A percentile compares a stretch with the other conserved stretches of the same genome.
Evolutionary conservation across 2,888 invertebrate species (phyloP).

Genomic region (Ypsolopha scabrella): DNA sequence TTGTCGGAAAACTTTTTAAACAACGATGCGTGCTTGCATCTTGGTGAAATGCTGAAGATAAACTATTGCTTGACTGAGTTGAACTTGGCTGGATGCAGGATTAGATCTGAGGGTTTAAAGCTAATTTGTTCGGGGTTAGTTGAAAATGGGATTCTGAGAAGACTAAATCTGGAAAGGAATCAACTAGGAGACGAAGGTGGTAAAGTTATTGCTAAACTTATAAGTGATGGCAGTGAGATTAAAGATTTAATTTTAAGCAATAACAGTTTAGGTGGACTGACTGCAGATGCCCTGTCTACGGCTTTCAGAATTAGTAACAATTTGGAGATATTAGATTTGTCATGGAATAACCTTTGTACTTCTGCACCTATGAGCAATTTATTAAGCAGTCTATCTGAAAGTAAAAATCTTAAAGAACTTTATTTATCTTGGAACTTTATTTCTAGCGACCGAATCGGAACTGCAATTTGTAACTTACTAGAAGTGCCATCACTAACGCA

Average conservation of each 20-base stretch:
- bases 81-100: slow-evolving; percentile 25
- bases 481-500: not conserved
- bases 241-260: slow-evolving; percentile 4
- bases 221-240: too few relatives aligned
- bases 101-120: slow-evolving; percentile 17
- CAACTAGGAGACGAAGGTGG: slow-evolving; percentile 22
- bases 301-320: not conserved
- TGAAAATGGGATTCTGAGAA: slow-evolving; percentile 12
- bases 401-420: slow-evolving; percentile 3
- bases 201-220: slow-evolving; percentile 13
- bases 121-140: slow-evolving; percentile 16
- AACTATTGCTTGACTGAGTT: slow-evolving; percentile 22
- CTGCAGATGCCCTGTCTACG: too few relatives aligned
- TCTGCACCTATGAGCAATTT: slow-evolving; percentile 5
- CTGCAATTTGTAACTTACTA: slow-evolving; percentile 2
- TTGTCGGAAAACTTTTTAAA: slow-evolving; percentile 24
- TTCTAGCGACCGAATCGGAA: slow-evolving; percentile 1
- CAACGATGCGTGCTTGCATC: slow-evolving; percentile 28
- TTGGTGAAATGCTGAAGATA: slow-evolving; percentile 24
- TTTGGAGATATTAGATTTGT: slow-evolving; percentile 12
- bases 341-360: slow-evolving; percentile 26
- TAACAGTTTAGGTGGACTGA: slow-evolving; percentile 2
- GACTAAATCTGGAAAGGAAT: slow-evolving; percentile 25
- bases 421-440: slow-evolving; percentile 8
- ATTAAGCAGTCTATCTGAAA: slow-evolving; percentile 4